Conservation (phyloP, 2,113 vertebrate genomes). For the Trogon melanurus region DNA sequence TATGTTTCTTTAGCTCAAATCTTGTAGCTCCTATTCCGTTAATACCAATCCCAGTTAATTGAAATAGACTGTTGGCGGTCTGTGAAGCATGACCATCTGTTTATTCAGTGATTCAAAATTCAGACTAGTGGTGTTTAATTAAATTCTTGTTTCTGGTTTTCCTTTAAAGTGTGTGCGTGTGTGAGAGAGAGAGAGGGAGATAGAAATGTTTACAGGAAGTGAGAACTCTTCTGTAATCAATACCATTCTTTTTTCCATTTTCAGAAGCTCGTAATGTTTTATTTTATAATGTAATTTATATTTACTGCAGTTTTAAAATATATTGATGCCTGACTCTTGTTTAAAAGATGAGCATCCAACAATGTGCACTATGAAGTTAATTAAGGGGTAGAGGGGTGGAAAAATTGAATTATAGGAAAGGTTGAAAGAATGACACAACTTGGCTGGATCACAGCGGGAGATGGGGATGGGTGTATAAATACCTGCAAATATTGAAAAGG, state of each 20-base stretch:
- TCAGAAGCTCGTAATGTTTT: conserved; percentile 58
- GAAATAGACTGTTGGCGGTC: background rate
- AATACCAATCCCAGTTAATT: background rate
- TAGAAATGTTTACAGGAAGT: conserved; percentile 62
- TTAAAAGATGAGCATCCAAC: conserved; percentile 18
- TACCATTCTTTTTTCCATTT: conserved; percentile 63
- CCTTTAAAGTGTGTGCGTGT: conserved; percentile 8
- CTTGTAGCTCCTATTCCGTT: background rate
- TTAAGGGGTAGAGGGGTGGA: conserved; percentile 16
- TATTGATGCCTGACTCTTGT: conserved; percentile 2
- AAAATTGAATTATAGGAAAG: conserved; percentile 4
- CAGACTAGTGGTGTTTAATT: conserved; percentile 55
- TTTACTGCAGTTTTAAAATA: conserved; percentile 42
- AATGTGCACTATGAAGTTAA: background rate
- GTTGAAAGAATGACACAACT: background rate
- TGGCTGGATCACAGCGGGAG: background rate
- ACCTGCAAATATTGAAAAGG: conserved; percentile 18
- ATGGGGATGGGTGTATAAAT: background rate
- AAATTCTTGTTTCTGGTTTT: conserved; percentile 43
- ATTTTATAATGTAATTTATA: conserved; percentile 38
- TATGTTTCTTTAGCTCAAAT: background rate
- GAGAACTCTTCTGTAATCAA: conserved; percentile 52
- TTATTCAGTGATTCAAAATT: conserved; percentile 23
- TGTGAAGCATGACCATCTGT: conserved; percentile 42
- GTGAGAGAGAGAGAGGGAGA: background rate